phyloP scores from a whole-genome alignment of 2,797 vertebrate species.

The Naso thynnoides region DNA sequence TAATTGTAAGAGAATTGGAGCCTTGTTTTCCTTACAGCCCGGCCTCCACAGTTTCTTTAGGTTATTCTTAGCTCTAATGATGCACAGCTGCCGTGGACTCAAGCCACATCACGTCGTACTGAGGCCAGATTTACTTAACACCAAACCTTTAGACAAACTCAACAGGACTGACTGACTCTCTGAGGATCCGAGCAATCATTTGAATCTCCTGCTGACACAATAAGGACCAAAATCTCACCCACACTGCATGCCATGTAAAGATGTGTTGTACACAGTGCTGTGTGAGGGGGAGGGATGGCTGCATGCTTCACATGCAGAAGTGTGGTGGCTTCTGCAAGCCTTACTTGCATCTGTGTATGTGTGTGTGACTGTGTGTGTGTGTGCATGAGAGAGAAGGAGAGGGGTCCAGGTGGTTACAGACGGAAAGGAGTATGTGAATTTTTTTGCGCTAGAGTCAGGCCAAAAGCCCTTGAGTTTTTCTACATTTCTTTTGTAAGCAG shows the following conservation, averaged over 20 bases:
- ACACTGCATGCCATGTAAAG: constrained; percentile 55
- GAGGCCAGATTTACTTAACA: constrained; percentile 55
- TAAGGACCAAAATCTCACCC: constrained; percentile 71
- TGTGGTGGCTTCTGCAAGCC: constrained; percentile 57
- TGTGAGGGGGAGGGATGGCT: constrained; percentile 22
- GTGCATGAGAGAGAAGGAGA: constrained; percentile 4
- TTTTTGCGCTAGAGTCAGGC: constrained; percentile 53
- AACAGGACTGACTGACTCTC: constrained; percentile 51
- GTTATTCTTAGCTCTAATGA: constrained; percentile 52
- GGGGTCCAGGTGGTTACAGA: constrained; percentile 34
- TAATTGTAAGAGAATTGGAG: constrained; percentile 48
- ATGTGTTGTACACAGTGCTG: constrained; percentile 41
- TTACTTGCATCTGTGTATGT: constrained; percentile 43
- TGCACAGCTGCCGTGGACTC: constrained; percentile 59
- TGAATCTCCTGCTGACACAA: constrained; percentile 61
- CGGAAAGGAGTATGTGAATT: constrained; percentile 47
- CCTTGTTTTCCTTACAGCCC: constrained; percentile 45
- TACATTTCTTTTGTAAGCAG: constrained; percentile 69
- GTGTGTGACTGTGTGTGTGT: constrained; percentile 37
- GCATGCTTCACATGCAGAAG: constrained; percentile 58
- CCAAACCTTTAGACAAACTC: constrained; percentile 41
- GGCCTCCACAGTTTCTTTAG: constrained; percentile 41
- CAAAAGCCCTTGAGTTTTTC: constrained; percentile 51
- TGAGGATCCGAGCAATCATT: constrained; percentile 53
- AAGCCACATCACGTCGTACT: constrained; percentile 37